Percentiles rank a stretch among this genome's conserved stretches.
Conservation (phyloP, 2,113 vertebrate species). For the Mellivora capensis region DNA sequence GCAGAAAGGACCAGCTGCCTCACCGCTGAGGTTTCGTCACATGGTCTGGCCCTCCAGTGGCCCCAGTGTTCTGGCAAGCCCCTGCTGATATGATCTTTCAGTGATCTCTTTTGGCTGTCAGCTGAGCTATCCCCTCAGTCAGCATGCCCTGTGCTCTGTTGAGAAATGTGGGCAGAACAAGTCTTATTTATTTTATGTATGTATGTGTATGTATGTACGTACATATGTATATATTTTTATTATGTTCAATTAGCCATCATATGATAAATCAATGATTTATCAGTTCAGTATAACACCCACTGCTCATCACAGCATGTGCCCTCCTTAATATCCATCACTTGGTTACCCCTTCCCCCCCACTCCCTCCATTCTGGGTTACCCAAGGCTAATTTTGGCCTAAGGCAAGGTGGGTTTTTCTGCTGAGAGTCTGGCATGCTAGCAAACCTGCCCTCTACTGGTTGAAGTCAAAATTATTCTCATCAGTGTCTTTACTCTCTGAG, state of each 20-base stretch:
- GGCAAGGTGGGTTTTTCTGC: background rate
- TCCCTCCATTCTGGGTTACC: background rate
- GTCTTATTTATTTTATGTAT: background rate
- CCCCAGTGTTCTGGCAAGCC: background rate
- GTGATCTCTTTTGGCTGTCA: background rate
- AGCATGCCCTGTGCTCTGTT: background rate
- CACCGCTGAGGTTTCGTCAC: background rate
- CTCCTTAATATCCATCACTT: background rate
- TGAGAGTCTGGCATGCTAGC: background rate
- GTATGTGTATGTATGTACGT: no score
- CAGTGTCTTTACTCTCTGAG: background rate
- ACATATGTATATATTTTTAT: background rate
- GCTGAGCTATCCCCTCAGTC: background rate
- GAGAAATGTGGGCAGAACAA: background rate
- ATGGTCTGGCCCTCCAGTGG: background rate
- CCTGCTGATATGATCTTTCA: no score
- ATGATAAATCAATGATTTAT: no score
- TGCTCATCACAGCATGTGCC: background rate
- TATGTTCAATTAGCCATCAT: background rate
- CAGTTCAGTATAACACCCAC: no score
- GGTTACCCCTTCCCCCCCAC: no score
- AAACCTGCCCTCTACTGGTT: background rate
- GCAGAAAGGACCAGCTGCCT: background rate
- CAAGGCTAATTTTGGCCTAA: background rate
- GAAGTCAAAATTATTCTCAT: background rate